Evolutionary conservation across 2,888 invertebrate genomes (phyloP).

Genomic region (Norana najaformis): DNA sequence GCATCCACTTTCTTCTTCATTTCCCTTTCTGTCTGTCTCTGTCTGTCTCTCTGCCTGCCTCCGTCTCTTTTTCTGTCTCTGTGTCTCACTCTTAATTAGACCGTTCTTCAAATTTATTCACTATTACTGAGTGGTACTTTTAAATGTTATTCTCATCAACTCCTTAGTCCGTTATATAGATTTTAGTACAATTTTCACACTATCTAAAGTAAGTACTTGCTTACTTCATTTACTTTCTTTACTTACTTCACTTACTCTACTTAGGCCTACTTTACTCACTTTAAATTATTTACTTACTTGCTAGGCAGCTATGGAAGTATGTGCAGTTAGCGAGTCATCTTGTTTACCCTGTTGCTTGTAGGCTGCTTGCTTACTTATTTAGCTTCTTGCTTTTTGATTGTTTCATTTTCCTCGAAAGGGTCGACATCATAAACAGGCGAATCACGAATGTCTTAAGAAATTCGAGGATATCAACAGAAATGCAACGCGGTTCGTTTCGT

Average conservation of each 20-base stretch:
- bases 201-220: too few species aligned
- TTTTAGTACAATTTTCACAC: too few species aligned
- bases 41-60: background rate
- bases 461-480: conserved; percentile 8
- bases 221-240: too few species aligned
- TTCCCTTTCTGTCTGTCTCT: background rate
- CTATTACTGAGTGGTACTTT: too few species aligned
- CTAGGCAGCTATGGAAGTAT: background rate
- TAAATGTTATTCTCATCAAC: too few species aligned
- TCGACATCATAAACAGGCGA: background rate
- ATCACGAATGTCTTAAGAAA: conserved; percentile 10
- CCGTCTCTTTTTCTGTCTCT: background rate
- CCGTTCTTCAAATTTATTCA: too few species aligned
- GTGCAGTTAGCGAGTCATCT: background rate
- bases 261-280: too few species aligned
- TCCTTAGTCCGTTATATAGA: too few species aligned
- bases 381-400: background rate
- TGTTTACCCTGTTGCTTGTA: background rate
- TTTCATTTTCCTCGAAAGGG: background rate
- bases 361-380: background rate
- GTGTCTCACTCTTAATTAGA: background rate
- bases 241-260: too few species aligned
- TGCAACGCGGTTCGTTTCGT: background rate
- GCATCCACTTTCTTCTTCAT: background rate
- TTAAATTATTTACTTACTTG: too few species aligned